Evolutionary conservation across 2,113 vertebrate genomes (phyloP).

Genomic region (Marmota monax): DNA sequence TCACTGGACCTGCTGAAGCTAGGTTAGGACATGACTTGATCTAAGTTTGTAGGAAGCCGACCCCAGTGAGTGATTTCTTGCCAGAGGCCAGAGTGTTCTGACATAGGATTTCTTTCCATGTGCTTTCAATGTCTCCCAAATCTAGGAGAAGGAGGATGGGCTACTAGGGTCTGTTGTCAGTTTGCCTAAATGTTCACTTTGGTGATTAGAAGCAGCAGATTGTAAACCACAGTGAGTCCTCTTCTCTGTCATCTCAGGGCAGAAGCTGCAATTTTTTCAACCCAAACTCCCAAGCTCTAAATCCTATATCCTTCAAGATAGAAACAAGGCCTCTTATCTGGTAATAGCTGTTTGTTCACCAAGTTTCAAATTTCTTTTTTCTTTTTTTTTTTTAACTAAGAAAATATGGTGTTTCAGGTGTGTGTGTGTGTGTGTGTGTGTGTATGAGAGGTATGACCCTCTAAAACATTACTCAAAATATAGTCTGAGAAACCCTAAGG

Average conservation of each 20-base stretch:
- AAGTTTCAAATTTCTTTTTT: neutral
- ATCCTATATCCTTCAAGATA: neutral
- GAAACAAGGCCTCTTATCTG: neutral
- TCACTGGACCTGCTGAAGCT: neutral
- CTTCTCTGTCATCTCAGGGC: neutral
- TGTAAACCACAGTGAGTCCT: neutral
- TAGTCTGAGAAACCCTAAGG: neutral
- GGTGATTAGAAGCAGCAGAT: neutral
- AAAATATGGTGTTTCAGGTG: neutral
- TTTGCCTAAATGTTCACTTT: neutral
- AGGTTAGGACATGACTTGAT: neutral
- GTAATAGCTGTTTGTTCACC: neutral
- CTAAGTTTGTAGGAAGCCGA: neutral
- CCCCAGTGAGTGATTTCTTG: neutral
- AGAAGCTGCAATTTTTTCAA: neutral
- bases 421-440: neutral
- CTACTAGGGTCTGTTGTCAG: neutral
- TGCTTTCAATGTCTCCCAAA: neutral
- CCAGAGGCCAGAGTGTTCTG: neutral
- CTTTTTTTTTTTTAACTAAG: neutral
- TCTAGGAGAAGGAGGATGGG: neutral
- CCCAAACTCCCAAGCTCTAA: neutral
- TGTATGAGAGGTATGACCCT: neutral
- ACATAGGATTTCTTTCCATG: neutral
- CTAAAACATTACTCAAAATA: neutral